These are phyloP conservation scores for Typhlomys cinereus DNA, from an alignment of 2,113 vertebrate species.

Conservation along the genomic window DNA sequence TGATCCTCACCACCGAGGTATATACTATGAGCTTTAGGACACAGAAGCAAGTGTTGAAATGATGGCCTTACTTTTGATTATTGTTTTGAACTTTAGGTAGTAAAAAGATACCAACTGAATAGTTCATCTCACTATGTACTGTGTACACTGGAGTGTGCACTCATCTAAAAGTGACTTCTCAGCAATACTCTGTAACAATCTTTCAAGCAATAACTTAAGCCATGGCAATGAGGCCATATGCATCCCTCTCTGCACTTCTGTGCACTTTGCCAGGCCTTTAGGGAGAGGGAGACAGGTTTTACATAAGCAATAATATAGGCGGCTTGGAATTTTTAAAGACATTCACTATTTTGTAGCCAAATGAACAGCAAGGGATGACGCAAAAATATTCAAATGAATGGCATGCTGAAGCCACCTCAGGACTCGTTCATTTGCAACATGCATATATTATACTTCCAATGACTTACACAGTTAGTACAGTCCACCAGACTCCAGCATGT, in stretches of 20 bases:
- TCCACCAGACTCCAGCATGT: background rate
- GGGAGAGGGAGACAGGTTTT: constrained; percentile 60
- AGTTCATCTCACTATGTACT: constrained; percentile 53
- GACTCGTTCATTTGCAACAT: constrained; percentile 53
- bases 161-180: constrained; percentile 66
- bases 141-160: constrained; percentile 37
- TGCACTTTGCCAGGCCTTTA: constrained; percentile 2
- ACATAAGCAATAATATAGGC: constrained; percentile 76
- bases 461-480: too few species aligned
- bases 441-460: constrained; percentile 36
- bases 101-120: constrained; percentile 40
- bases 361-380: constrained; percentile 56
- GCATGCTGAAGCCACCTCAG: constrained; percentile 45
- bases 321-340: constrained; percentile 40
- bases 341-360: constrained; percentile 39
- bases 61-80: constrained; percentile 7
- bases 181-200: constrained; percentile 80
- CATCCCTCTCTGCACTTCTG: constrained; percentile 36
- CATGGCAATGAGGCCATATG: constrained; percentile 37
- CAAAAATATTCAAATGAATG: constrained; percentile 17
- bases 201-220: constrained; percentile 84
- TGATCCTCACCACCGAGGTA: background rate
- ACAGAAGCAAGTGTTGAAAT: background rate
- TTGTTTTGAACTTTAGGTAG: constrained; percentile 49
- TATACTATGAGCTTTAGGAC: background rate